Evolutionary conservation across 2,888 invertebrate genomes (phyloP).

Genomic region (Nycteola revayana): DNA sequence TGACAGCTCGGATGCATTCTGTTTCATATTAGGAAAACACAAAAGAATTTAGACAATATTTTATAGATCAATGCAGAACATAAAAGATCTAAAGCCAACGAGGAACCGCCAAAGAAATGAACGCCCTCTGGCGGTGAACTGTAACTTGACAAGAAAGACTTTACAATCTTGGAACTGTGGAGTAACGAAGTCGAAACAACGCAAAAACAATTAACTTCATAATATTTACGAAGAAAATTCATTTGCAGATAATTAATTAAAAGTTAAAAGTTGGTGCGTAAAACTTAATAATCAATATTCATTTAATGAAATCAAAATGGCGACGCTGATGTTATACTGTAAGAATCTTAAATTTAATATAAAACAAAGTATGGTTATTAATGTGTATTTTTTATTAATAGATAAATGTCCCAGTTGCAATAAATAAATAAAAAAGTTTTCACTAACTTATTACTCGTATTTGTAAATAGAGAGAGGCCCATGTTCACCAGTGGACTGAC

Average conservation of each 20-base stretch:
- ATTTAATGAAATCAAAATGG: slow-evolving; percentile 14
- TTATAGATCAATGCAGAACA: not conserved
- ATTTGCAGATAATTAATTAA: slow-evolving; percentile 36
- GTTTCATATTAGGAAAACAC: not conserved
- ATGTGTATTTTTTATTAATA: too few relatives aligned
- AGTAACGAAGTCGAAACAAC: not conserved
- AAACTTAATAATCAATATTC: slow-evolving; percentile 30
- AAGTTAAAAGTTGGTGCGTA: slow-evolving; percentile 30
- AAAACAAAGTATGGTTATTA: too few relatives aligned
- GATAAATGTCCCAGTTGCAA: too few relatives aligned
- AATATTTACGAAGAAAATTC: slow-evolving; percentile 27
- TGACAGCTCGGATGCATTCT: not conserved
- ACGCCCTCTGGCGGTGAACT: slow-evolving; percentile 15
- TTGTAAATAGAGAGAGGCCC: too few relatives aligned
- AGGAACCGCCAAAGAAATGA: slow-evolving; percentile 9
- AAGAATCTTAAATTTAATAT: too few relatives aligned
- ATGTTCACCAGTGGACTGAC: too few relatives aligned
- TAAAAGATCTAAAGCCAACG: slow-evolving; percentile 1
- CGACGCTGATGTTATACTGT: too few relatives aligned
- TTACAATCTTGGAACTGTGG: slow-evolving; percentile 11
- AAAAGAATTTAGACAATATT: not conserved
- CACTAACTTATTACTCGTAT: too few relatives aligned
- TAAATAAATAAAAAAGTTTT: too few relatives aligned
- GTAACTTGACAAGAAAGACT: slow-evolving; percentile 7
- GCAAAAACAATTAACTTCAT: slow-evolving; percentile 36